Base-by-base conservation (phyloP, 2,113 vertebrate genomes). In the Sigmodon hispidus region DNA sequence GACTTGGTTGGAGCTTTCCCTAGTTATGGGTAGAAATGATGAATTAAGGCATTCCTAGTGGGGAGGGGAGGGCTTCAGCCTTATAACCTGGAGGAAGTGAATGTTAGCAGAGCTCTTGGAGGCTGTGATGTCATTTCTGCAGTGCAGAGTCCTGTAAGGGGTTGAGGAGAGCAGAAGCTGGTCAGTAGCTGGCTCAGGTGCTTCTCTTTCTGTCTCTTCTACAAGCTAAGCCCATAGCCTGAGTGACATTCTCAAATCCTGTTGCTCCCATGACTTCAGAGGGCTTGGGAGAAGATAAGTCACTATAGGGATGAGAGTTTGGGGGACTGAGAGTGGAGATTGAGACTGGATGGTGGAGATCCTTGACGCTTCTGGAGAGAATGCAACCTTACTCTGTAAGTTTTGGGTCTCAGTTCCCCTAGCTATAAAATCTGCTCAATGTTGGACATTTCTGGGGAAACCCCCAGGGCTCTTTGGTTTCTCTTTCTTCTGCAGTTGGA, bases 401-500 rank as follows among this genome's bases (percentile, higher is more conserved):
- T 61, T 65, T 50, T 57, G 52, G 36, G 61, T 45, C 89, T 96
- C 76, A 26, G n/a, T 63, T 83, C 57, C 34, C 11, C 48, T 63
- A 52, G 61, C 69, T 88, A 8, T 86, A 52, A 72, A 67, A n/a
- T 72, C 63, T 50, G 34, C 48, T 40, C 52, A 72, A n/a, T 31
- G 5, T 24, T 70, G 81, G 59, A 34, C 80, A 43, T 63, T 43
- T 84, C 57, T 48, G 63, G 69, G 8, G 24, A 70, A 70, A 19
- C 52, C 22, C 84, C 59, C 9, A 93, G 87, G 36, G 48, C 19
- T 36, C 79, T 36, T 90, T 34, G 50, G 83, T 59, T 87, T 70
- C 86, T 90, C 17, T 87, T 55, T 50, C 88, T 77, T 79, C 50
- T 92, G 83, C 55, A 77, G 24, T 29, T 77, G 84, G 76, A 93